Conservation (phyloP, 1,140 invertebrate species). For the Lepidurus packardi region DNA sequence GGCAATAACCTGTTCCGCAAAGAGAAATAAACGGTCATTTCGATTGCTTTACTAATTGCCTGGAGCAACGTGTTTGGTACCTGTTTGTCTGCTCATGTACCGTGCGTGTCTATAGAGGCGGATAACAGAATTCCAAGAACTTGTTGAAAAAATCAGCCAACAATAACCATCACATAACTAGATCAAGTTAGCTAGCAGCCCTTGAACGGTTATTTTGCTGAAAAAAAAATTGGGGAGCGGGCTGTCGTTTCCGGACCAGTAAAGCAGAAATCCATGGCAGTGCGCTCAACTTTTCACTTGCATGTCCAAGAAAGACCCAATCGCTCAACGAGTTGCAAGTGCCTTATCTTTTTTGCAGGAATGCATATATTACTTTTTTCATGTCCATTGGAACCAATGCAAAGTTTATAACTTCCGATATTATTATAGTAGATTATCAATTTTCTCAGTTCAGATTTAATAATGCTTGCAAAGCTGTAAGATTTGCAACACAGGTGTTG, state of each 20-base stretch:
- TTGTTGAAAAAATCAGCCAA: background rate
- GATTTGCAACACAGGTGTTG: background rate
- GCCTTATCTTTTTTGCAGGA: background rate
- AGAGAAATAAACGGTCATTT: conserved; percentile 5
- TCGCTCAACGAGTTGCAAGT: background rate
- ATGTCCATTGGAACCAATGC: background rate
- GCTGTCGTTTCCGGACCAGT: background rate
- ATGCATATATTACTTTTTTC: background rate
- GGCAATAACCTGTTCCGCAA: conserved; percentile 6
- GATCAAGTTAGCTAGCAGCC: background rate
- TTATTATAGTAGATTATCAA: background rate
- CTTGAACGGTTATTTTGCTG: background rate
- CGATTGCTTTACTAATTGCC: background rate
- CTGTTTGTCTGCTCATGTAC: background rate
- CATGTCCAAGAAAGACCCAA: background rate
- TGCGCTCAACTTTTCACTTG: conserved; percentile 9
- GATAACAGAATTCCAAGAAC: conserved; percentile 1
- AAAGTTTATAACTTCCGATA: background rate
- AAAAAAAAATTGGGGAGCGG: background rate
- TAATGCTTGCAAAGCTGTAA: background rate
- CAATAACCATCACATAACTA: background rate
- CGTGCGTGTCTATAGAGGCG: background rate
- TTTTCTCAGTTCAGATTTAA: background rate
- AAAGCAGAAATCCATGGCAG: background rate
- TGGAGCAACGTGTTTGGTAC: background rate